These are phyloP conservation scores for Paradisaea rubra DNA, from an alignment of 2,113 vertebrate genomes.

Conservation along the genomic window DNA sequence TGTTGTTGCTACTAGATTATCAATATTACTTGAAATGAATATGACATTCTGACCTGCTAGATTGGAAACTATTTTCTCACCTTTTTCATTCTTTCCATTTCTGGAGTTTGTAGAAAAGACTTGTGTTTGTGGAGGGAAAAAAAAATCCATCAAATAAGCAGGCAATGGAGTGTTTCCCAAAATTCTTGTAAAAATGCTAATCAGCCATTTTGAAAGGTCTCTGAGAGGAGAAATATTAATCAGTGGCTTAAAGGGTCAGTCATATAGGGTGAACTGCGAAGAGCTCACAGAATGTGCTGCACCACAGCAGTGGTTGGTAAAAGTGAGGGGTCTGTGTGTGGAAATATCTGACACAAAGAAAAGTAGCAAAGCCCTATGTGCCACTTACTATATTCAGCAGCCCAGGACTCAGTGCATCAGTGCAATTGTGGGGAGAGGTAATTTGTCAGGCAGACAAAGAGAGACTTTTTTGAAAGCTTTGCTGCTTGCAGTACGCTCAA, in stretches of 20 bases:
- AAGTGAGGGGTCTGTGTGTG: neutral
- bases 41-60: neutral
- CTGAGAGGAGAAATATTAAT: neutral
- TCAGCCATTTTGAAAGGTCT: neutral
- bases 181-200: neutral
- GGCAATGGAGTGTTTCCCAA: neutral
- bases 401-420: neutral
- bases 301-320: neutral
- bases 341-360: neutral
- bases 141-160: neutral
- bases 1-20: neutral
- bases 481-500: neutral
- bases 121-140: neutral
- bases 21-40: neutral
- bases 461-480: neutral
- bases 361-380: fast-evolving
- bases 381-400: neutral
- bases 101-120: neutral
- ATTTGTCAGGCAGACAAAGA: neutral
- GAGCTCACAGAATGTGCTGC: neutral
- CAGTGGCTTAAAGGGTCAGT: neutral
- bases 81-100: neutral
- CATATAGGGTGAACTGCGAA: neutral
- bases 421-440: neutral
- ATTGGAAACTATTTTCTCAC: neutral